These are phyloP conservation scores for Pipistrellus pygmaeus DNA, from an alignment of 2,797 vertebrate species.

Conservation along the genomic window DNA sequence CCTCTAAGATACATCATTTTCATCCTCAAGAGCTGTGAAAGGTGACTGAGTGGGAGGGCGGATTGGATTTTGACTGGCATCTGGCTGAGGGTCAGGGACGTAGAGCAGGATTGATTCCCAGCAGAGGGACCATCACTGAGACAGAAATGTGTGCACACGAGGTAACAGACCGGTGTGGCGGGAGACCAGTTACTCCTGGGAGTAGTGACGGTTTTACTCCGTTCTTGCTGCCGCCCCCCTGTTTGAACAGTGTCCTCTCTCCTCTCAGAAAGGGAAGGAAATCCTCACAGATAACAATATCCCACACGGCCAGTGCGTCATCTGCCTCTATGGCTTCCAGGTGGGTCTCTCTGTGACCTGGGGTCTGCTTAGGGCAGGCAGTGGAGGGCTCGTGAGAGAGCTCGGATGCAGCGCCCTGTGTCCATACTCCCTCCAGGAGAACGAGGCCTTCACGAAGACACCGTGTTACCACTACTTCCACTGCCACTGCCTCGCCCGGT, in stretches of 20 bases:
- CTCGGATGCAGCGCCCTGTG: neutral
- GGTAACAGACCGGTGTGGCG: neutral
- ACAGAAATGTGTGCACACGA: neutral
- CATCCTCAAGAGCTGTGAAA: constrained; percentile 37
- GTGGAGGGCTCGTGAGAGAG: neutral
- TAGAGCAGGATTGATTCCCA: neutral
- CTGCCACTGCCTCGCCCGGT: constrained; percentile 96
- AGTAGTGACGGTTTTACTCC: neutral
- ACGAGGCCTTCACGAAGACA: constrained; percentile 95
- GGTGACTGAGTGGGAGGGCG: constrained; percentile 13
- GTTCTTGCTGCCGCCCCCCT: neutral
- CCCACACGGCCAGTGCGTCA: constrained; percentile 97
- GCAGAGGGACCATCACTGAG: neutral
- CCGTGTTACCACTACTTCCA: constrained; percentile 98
- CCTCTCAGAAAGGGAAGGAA: constrained; percentile 90
- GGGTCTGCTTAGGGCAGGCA: neutral
- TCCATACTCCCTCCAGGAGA: constrained; percentile 85
- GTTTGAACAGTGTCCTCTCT: constrained; percentile 65
- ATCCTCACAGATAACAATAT: constrained; percentile 96
- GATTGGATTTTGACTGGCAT: constrained; percentile 9
- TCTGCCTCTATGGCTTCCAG: constrained; percentile 96
- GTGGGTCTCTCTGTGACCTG: constrained; percentile 77
- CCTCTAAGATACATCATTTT: constrained; percentile 39
- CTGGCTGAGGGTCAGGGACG: accelerated
- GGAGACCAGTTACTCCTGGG: neutral